Evolutionary conservation across 2,888 invertebrate species (phyloP).

Genomic region (Rhimphoctona megacephalus): DNA sequence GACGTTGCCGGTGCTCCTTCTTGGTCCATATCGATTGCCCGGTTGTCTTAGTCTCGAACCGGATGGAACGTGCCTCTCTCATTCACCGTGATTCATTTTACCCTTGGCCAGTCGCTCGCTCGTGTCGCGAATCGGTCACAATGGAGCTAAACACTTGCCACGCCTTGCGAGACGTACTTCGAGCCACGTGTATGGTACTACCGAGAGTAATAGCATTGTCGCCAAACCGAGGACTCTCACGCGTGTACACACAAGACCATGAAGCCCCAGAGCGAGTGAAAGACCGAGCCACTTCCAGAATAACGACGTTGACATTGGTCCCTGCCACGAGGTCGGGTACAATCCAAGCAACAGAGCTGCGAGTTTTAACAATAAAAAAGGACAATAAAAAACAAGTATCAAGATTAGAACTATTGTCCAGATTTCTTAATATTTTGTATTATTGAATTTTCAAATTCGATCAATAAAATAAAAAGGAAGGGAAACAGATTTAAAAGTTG

Average conservation of each 20-base stretch:
- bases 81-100: slow-evolving; percentile 78
- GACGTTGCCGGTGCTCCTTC: slow-evolving; percentile 69
- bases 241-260: slow-evolving; percentile 87
- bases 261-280: slow-evolving; percentile 87
- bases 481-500: neutral
- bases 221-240: slow-evolving; percentile 85
- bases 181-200: slow-evolving; percentile 86
- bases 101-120: slow-evolving; percentile 72
- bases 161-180: slow-evolving; percentile 85
- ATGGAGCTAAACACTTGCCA: slow-evolving; percentile 85
- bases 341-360: slow-evolving; percentile 82
- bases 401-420: neutral
- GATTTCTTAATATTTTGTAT: neutral
- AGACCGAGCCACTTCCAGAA: slow-evolving; percentile 87
- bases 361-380: slow-evolving; percentile 40
- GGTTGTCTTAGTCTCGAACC: slow-evolving; percentile 69
- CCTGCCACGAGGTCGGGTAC: slow-evolving; percentile 84
- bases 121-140: slow-evolving; percentile 83
- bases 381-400: neutral
- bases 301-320: slow-evolving; percentile 84
- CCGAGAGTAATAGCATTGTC: slow-evolving; percentile 85
- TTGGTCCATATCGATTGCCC: slow-evolving; percentile 66
- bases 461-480: neutral
- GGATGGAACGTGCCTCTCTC: slow-evolving; percentile 82
- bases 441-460: neutral